Percentiles rank a stretch among this genome's conserved stretches.
Evolutionary conservation across 1,140 invertebrate species (phyloP).

Genomic region (Drosophila mauritiana): DNA sequence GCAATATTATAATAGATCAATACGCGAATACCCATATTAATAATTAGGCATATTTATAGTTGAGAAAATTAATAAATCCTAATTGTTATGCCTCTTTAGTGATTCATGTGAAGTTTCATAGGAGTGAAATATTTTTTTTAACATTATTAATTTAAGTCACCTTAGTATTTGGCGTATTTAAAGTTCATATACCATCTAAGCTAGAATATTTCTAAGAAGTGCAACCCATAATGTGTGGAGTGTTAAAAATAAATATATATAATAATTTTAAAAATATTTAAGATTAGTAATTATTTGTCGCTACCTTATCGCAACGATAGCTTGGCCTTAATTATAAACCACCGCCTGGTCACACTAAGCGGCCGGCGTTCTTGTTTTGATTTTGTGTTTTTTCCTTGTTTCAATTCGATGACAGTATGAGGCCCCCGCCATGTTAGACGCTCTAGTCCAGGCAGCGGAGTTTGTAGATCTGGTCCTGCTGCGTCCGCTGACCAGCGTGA

Average conservation of each 20-base stretch:
- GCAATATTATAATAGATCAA: too few species aligned
- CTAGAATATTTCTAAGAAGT: too few species aligned
- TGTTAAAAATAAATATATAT: background rate
- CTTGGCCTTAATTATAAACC: background rate
- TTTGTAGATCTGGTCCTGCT: conserved; percentile 38
- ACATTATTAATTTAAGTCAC: too few species aligned
- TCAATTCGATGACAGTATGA: conserved; percentile 3
- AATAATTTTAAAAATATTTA: background rate
- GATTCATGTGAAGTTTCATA: too few species aligned
- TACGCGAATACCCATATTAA: too few species aligned
- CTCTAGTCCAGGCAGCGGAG: conserved; percentile 13
- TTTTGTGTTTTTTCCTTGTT: conserved; percentile 38
- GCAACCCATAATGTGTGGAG: too few species aligned
- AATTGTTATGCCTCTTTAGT: too few species aligned
- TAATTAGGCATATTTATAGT: too few species aligned
- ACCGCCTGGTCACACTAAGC: conserved; percentile 8
- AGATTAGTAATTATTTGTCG: background rate
- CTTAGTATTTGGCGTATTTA: too few species aligned
- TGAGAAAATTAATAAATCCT: too few species aligned
- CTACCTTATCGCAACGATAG: background rate
- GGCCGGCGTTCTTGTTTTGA: conserved; percentile 35
- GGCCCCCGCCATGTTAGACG: conserved; percentile 29
- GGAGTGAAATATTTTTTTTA: too few species aligned
- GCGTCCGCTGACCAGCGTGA: conserved; percentile 25
- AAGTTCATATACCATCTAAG: too few species aligned